phyloP scores from a whole-genome alignment of 2,797 vertebrate genomes.

The Toxotes lorentzi region DNA sequence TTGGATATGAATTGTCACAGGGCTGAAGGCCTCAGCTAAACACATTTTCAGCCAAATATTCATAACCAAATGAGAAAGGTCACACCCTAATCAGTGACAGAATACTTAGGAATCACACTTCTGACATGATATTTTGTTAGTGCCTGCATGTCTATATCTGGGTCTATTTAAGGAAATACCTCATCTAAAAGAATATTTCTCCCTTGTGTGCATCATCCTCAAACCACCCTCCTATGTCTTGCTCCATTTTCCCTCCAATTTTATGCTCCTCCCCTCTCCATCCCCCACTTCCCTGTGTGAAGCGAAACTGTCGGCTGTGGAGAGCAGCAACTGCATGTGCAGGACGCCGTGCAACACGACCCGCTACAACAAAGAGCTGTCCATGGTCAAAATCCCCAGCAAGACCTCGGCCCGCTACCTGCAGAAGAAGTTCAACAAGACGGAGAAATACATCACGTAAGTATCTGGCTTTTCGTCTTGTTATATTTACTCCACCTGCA shows the following conservation, averaged over 20 bases:
- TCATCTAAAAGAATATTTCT: constrained; percentile 21
- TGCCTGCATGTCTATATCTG: background rate
- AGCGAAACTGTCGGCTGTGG: constrained; percentile 93
- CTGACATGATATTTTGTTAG: background rate
- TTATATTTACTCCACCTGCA: too few relatives aligned
- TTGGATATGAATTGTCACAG: constrained; percentile 1
- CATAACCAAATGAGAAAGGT: constrained; percentile 1
- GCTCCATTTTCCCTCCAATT: background rate
- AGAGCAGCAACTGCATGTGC: constrained; percentile 95
- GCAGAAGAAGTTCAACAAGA: constrained; percentile 99
- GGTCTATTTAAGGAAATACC: background rate
- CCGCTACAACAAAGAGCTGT: constrained; percentile 98
- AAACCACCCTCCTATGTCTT: constrained; percentile 6
- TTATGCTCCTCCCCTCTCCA: constrained; percentile 1
- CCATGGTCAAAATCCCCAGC: constrained; percentile 99
- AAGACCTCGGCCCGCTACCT: constrained; percentile 98
- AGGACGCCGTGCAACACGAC: constrained; percentile 97
- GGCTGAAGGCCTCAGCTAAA: constrained; percentile 8
- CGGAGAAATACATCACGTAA: constrained; percentile 98
- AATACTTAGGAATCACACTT: background rate
- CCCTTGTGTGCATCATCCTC: constrained; percentile 25
- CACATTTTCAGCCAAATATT: constrained; percentile 29
- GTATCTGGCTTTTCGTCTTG: constrained; percentile 56
- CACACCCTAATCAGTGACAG: background rate
- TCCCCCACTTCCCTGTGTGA: constrained; percentile 1